Evolutionary conservation across 2,113 vertebrate genomes (phyloP).

Genomic region (Spea multiplicata): DNA sequence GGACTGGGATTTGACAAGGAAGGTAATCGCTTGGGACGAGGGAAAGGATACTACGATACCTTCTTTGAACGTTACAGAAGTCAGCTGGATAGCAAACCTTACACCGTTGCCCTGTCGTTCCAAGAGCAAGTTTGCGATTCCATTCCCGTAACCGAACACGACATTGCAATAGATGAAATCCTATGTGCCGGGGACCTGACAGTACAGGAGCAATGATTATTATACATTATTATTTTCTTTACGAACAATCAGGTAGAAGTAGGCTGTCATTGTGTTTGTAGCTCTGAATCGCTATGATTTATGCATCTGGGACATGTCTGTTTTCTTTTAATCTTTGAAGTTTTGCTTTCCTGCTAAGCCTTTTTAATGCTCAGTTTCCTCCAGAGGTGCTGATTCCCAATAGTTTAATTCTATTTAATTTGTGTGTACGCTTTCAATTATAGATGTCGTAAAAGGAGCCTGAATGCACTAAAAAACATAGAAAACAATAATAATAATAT

Average conservation of each 20-base stretch:
- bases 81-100: conserved; percentile 73
- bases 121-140: conserved; percentile 83
- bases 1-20: conserved; percentile 87
- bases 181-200: conserved; percentile 68
- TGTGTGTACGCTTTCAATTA: background rate
- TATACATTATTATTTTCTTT: background rate
- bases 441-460: background rate
- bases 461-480: background rate
- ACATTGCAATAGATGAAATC: conserved; percentile 83
- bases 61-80: conserved; percentile 79
- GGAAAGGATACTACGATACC: conserved; percentile 88
- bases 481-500: no score
- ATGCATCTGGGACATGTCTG: conserved; percentile 34
- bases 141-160: conserved; percentile 75
- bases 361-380: conserved; percentile 15
- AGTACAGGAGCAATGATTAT: background rate
- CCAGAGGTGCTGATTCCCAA: background rate
- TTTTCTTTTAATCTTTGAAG: conserved; percentile 30
- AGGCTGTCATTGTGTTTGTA: background rate
- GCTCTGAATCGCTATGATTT: conserved; percentile 9
- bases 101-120: conserved; percentile 88
- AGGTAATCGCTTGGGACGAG: conserved; percentile 84
- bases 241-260: background rate
- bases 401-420: background rate
- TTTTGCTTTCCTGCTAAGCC: conserved; percentile 14